Percentiles rank a stretch among this genome's conserved stretches.
Evolutionary conservation across 2,888 invertebrate species (phyloP).

Genomic region (Noctua janthe): DNA sequence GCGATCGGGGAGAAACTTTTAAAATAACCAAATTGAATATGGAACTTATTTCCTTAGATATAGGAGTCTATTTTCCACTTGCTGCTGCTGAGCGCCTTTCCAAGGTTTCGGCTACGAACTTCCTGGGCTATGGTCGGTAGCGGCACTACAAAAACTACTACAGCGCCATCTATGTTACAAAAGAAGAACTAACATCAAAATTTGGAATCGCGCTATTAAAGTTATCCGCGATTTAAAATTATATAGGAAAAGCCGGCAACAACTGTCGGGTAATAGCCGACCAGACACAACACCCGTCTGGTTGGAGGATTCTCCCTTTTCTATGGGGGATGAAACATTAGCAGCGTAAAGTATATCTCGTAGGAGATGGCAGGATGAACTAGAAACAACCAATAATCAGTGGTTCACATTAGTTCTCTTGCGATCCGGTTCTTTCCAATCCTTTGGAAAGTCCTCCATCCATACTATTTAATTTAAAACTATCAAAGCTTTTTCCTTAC

Average conservation of each 20-base stretch:
- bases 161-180: too few species aligned
- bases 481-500: slow-evolving; percentile 26
- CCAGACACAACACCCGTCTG: neutral
- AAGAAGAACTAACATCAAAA: too few species aligned
- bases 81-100: neutral
- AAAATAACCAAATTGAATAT: neutral
- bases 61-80: neutral
- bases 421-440: neutral
- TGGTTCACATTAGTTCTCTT: neutral
- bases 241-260: neutral
- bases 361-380: neutral
- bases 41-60: neutral
- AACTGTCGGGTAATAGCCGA: neutral
- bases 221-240: neutral
- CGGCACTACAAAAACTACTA: too few species aligned
- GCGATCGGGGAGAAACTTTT: neutral
- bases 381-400: neutral
- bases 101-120: neutral
- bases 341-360: neutral
- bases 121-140: too few species aligned
- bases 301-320: neutral
- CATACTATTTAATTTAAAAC: neutral
- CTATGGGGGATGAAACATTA: neutral
- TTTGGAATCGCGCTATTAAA: neutral
- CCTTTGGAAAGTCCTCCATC: neutral